These are phyloP conservation scores for Morone saxatilis DNA, from an alignment of 2,113 vertebrate species.

Conservation along the genomic window DNA sequence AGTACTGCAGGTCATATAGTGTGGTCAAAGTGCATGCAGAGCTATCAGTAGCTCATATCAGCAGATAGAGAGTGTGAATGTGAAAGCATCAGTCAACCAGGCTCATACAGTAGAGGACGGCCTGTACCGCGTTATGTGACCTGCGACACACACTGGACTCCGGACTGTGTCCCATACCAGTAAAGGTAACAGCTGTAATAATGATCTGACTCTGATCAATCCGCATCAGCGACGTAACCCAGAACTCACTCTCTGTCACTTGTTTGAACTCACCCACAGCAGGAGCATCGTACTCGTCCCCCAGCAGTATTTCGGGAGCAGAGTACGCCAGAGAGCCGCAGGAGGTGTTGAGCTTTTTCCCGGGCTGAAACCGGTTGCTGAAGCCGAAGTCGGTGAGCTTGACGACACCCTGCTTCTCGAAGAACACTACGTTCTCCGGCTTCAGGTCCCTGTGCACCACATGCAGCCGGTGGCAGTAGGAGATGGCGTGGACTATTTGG, in stretches of 20 bases:
- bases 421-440: conserved; percentile 99
- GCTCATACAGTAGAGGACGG: conserved; percentile 10
- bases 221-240: not conserved
- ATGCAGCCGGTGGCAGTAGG: conserved; percentile 97
- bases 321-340: conserved; percentile 99
- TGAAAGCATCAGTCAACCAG: conserved; percentile 15
- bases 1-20: conserved; percentile 12
- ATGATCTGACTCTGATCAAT: not conserved
- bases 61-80: conserved; percentile 14
- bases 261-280: conserved; percentile 87
- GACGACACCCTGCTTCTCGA: conserved; percentile 97
- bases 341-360: conserved; percentile 95
- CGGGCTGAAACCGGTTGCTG: conserved; percentile 98
- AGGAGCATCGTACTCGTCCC: conserved; percentile 97
- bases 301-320: conserved; percentile 97
- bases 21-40: not conserved
- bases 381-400: conserved; percentile 99
- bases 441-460: conserved; percentile 98
- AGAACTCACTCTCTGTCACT: not conserved
- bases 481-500: conserved; percentile 98
- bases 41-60: conserved; percentile 24
- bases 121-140: not conserved
- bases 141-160: conserved; percentile 32
- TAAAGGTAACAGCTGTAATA: conserved; percentile 8
- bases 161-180: conserved; percentile 18